These are phyloP conservation scores for Pachycephala philippinensis DNA, from an alignment of 2,113 vertebrate genomes.

Conservation along the genomic window DNA sequence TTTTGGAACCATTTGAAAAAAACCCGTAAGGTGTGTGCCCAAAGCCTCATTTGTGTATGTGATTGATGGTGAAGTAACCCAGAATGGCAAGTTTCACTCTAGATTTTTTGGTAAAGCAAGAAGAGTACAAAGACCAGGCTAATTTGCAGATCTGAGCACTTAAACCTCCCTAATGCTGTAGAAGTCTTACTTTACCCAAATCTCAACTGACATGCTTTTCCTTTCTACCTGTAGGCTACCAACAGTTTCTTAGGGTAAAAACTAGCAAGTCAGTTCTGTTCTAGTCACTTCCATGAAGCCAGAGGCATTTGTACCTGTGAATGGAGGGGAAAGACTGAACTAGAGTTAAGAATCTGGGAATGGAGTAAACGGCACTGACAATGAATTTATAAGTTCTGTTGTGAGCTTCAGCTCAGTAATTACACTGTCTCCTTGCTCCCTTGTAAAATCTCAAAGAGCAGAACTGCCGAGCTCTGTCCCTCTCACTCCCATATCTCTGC, in stretches of 20 bases:
- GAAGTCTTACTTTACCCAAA: constrained; percentile 27
- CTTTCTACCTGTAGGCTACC: constrained; percentile 63
- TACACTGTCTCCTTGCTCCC: background rate
- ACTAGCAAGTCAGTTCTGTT: constrained; percentile 60
- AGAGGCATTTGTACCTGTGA: constrained; percentile 54
- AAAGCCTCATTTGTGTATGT: background rate
- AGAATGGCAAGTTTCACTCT: constrained; percentile 24
- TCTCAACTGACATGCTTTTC: constrained; percentile 48
- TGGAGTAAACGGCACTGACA: background rate
- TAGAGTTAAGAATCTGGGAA: constrained; percentile 1
- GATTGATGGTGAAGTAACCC: constrained; percentile 20
- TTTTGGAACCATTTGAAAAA: background rate
- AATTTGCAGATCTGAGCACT: constrained; percentile 24
- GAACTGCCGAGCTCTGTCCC: rapidly evolving
- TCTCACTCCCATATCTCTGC: background rate
- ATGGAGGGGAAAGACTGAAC: background rate
- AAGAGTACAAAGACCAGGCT: constrained; percentile 4
- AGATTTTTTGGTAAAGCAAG: background rate
- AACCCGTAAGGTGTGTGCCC: rapidly evolving
- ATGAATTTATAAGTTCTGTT: background rate
- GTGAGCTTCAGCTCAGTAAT: background rate
- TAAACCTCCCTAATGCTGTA: background rate
- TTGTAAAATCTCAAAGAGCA: background rate
- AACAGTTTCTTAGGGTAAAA: constrained; percentile 51
- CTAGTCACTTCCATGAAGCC: constrained; percentile 38